Evolutionary conservation across 2,888 invertebrate species (phyloP), one percentile per base, ranked within the genome.

Genomic region (Stenoptilia bipunctidactyla): DNA sequence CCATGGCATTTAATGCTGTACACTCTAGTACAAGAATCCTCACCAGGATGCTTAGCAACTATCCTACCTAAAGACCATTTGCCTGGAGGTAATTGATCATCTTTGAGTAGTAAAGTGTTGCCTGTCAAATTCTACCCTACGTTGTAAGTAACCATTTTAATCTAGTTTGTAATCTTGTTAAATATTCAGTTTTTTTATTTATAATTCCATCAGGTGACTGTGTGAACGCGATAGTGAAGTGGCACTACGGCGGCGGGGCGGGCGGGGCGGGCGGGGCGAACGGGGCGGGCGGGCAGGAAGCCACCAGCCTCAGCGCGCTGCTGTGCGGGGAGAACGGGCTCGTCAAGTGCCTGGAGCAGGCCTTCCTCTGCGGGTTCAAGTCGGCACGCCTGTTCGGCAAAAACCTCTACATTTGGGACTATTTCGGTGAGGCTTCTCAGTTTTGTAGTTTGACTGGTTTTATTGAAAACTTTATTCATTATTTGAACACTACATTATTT

Each of bases 321-420:
- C 79, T 99, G 14, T 99, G 98, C 71, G 98, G 98, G 0, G 98
- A 98, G 66, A 90, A 91, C 50, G 98, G 98, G 0, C 86, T 99
- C 5, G 97, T 98, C 1, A 91, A 92, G 61, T 94, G 96, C 58
- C 82, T 99, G 53, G 97, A 98, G 67, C 92, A 95, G 66, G 96
- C 96, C 1, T 98, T 99, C 72, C 87, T 96, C n/a, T 92, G 92
- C 58, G 98, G 98, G 5, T 97, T 97, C 71, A 94, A 95, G 56
- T 97, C 97, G 4, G 90, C 94, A 1, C 87, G 97, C 44, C 88
- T 98, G 53, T 98, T 98, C 70, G 93, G 96, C 15, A 90, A 92
- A 54, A 97, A 97, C 80, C 90, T 97, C 50, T 98, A 96, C 66
- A 91, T 98, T 48, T 99, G 99, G 99, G 98, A 99, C 73, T 99